Evolutionary conservation across 2,797 vertebrate species (phyloP), one percentile per base, ranked within the genome.

Genomic region (Eutrigla gurnardus): DNA sequence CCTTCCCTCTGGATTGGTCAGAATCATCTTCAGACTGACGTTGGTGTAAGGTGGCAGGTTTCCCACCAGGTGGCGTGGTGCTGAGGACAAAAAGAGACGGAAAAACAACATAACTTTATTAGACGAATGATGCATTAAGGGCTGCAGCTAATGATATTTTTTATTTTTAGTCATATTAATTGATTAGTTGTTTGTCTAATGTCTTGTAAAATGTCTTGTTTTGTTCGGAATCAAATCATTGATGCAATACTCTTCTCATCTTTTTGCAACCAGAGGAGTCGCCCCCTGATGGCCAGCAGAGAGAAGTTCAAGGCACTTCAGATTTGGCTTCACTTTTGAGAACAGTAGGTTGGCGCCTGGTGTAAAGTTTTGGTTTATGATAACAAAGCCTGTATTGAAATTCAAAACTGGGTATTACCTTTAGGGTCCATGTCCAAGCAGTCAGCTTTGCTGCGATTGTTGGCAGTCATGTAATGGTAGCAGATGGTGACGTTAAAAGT

Each of bases 371-470:
- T 25, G 25, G 25, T 25, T 25, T 25, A 25, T 25, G 25, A 25
- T 40, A 17, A 4, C 17, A 64, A 33, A 53, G 25, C 13, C 46
- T 42, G 14, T 36, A 15, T 60, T n/a, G 36, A 63, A 8, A 39
- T 6, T 25, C 6, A 11, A 36, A 15, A 25, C 4, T 42, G n/a
- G 54, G 8, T 33, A 0, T 68, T 78, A 93, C 93, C 92, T 94
- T 99, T 99, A 57, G 97, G 98, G 89, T 99, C 97, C 98, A 99
- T 99, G 91, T 99, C 98, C 93, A 99, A 91, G 81, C 98, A 99
- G 88, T 97, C 97, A 0, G 96, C 96, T 81, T 96, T 97, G 94
- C 95, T 99, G 85, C 93, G 95, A 0, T 98, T 98, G 88, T 93
- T 95, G 33, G 96, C 94, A 0, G 92, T 95, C 89, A 95, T 96